Conservation (phyloP, 2,113 vertebrate species). For the Steatornis caripensis region DNA sequence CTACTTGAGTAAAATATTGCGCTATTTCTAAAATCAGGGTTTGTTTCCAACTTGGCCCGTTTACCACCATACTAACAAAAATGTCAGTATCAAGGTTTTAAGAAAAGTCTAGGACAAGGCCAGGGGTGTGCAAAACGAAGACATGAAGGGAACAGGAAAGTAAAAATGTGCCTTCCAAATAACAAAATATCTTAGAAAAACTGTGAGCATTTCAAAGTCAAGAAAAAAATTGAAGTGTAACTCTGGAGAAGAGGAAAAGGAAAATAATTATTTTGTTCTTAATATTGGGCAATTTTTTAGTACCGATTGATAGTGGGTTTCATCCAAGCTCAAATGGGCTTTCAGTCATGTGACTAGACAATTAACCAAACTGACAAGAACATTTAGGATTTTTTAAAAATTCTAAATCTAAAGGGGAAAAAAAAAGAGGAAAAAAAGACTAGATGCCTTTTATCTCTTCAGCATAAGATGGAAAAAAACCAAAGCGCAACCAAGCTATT, state of each 20-base stretch:
- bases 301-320: accelerated
- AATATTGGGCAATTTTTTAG: neutral
- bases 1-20: neutral
- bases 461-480: neutral
- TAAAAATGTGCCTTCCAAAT: neutral
- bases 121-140: neutral
- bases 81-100: neutral
- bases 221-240: neutral
- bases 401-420: neutral
- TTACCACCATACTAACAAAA: neutral
- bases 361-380: neutral
- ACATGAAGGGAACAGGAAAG: neutral
- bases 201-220: neutral
- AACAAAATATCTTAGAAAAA: neutral
- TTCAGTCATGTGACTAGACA: neutral
- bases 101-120: neutral
- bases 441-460: neutral
- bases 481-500: neutral
- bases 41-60: neutral
- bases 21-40: neutral
- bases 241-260: neutral
- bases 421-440: neutral
- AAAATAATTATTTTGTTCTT: neutral
- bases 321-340: neutral
- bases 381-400: neutral